Conservation (phyloP, 2,888 invertebrate genomes). For the Apodemia hepburni region DNA sequence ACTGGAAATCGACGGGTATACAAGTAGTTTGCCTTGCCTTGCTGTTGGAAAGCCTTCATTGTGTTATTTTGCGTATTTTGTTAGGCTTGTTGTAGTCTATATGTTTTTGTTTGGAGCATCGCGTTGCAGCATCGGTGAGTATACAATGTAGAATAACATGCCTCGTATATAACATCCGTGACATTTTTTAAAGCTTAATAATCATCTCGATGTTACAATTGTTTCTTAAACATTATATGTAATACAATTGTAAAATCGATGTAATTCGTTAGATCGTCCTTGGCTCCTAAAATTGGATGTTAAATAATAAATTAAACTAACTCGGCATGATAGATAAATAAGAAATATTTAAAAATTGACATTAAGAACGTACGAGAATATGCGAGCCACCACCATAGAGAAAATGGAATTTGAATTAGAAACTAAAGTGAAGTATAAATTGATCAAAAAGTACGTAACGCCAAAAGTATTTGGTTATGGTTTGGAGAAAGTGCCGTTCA, state of each 20-base stretch:
- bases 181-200: conserved; percentile 60
- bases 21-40: conserved; percentile 62
- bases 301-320: conserved; percentile 46
- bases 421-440: conserved; percentile 39
- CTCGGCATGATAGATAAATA: conserved; percentile 59
- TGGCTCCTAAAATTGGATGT: conserved; percentile 58
- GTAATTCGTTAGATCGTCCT: conserved; percentile 48
- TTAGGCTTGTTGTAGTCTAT: conserved; percentile 74
- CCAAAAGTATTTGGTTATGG: conserved; percentile 38
- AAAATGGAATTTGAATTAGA: conserved; percentile 53
- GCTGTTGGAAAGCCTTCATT: conserved; percentile 58
- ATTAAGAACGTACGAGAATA: conserved; percentile 37
- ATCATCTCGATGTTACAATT: conserved; percentile 51
- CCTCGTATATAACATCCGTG: conserved; percentile 44
- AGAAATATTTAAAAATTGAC: conserved; percentile 33
- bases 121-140: conserved; percentile 56
- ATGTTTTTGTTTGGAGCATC: conserved; percentile 53
- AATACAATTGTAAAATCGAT: conserved; percentile 50
- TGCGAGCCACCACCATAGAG: conserved; percentile 61
- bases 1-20: conserved; percentile 48
- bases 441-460: conserved; percentile 32
- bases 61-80: conserved; percentile 70
- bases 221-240: conserved; percentile 42
- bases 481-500: conserved; percentile 40
- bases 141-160: conserved; percentile 48